Evolutionary conservation across 2,113 vertebrate genomes (phyloP).

Genomic region (Phrynocephalus versicolor): DNA sequence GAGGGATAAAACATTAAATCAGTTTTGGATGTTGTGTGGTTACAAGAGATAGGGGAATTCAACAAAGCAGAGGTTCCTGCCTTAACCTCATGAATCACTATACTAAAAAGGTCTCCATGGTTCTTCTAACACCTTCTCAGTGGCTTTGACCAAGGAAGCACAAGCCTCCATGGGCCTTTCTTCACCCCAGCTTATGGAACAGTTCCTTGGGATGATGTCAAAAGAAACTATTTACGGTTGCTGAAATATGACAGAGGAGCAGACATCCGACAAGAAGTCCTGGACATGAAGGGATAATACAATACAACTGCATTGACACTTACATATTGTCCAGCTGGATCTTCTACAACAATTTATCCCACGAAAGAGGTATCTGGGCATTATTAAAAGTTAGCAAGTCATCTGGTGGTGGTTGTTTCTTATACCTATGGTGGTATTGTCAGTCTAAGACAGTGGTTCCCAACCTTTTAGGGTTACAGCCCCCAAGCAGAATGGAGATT

Average conservation of each 20-base stretch:
- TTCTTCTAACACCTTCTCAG: conserved; percentile 36
- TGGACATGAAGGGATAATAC: background rate
- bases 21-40: background rate
- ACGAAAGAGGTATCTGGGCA: background rate
- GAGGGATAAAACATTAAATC: conserved; percentile 19
- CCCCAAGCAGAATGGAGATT: too few relatives aligned
- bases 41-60: conserved; percentile 29
- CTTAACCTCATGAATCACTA: background rate
- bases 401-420: background rate
- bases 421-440: background rate
- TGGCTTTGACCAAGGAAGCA: conserved; percentile 14
- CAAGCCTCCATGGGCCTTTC: background rate
- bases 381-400: background rate
- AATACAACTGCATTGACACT: background rate
- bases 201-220: background rate
- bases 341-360: background rate
- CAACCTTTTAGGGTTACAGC: too few relatives aligned
- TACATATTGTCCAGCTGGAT: background rate
- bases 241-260: background rate
- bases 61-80: conserved; percentile 8
- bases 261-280: background rate
- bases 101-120: conserved; percentile 21
- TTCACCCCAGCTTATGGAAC: conserved; percentile 14
- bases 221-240: background rate
- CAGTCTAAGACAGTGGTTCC: background rate